Evolutionary conservation across 2,113 vertebrate species (phyloP).

Genomic region (Tupaia tana): DNA sequence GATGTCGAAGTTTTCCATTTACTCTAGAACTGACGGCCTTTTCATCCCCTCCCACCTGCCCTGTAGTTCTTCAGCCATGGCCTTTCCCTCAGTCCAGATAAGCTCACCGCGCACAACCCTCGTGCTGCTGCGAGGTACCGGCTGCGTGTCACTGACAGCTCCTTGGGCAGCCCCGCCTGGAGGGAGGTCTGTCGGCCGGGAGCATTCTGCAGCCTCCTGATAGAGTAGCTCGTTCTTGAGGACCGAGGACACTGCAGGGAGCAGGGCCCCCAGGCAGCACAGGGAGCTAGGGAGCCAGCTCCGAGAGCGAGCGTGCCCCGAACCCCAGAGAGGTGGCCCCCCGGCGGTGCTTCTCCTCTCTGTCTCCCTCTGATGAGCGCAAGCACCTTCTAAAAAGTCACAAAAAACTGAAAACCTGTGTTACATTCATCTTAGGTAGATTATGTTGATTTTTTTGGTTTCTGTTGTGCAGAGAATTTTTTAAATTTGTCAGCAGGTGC

Average conservation of each 20-base stretch:
- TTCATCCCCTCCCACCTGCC: rapidly evolving
- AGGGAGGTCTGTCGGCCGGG: neutral
- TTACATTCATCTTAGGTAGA: neutral
- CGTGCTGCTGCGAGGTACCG: neutral
- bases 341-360: too few relatives aligned
- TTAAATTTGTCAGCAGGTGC: neutral
- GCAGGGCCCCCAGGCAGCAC: too few relatives aligned
- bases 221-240: too few relatives aligned
- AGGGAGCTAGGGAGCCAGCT: too few relatives aligned
- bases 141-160: too few relatives aligned
- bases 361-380: too few relatives aligned
- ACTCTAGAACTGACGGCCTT: neutral
- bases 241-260: too few relatives aligned
- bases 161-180: neutral
- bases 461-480: neutral
- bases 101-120: neutral
- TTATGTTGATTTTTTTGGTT: neutral
- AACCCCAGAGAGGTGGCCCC: too few relatives aligned
- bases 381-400: too few relatives aligned
- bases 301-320: too few relatives aligned
- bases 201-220: neutral
- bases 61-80: neutral
- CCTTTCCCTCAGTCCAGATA: neutral
- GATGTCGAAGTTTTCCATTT: neutral
- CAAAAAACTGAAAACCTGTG: too few relatives aligned